Percentiles rank a stretch among this genome's conserved stretches.
phyloP scores from a whole-genome alignment of 2,113 vertebrate species.

The Clupea harengus region DNA sequence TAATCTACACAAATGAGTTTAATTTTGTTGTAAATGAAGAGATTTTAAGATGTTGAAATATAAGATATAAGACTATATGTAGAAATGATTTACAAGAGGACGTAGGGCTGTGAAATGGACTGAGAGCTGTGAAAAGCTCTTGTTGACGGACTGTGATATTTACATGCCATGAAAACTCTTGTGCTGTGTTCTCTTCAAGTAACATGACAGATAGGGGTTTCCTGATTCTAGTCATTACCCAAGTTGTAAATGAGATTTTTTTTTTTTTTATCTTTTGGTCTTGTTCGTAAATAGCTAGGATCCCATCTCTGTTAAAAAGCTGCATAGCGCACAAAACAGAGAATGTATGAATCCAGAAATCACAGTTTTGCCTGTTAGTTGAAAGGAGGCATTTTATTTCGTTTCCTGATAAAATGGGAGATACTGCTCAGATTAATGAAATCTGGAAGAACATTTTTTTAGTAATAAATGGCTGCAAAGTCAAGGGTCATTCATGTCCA shows the following conservation, averaged over 20 bases:
- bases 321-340: conserved; percentile 54
- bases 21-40: conserved; percentile 62
- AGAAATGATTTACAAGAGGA: conserved; percentile 42
- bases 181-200: background rate
- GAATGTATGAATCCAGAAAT: conserved; percentile 24
- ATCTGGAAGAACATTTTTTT: background rate
- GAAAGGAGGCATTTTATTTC: background rate
- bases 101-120: background rate
- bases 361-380: conserved; percentile 52
- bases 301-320: conserved; percentile 50
- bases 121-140: background rate
- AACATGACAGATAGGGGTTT: background rate
- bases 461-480: background rate
- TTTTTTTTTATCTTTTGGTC: background rate
- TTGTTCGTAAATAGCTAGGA: background rate
- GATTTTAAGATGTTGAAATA: conserved; percentile 61
- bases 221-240: conserved; percentile 12
- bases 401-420: background rate
- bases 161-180: background rate
- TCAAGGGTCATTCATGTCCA: background rate
- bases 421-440: background rate
- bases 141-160: background rate
- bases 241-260: background rate
- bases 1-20: conserved; percentile 62
- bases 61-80: conserved; percentile 46